Conservation (phyloP, 2,888 invertebrate genomes). For the Oeneis ivallda region DNA sequence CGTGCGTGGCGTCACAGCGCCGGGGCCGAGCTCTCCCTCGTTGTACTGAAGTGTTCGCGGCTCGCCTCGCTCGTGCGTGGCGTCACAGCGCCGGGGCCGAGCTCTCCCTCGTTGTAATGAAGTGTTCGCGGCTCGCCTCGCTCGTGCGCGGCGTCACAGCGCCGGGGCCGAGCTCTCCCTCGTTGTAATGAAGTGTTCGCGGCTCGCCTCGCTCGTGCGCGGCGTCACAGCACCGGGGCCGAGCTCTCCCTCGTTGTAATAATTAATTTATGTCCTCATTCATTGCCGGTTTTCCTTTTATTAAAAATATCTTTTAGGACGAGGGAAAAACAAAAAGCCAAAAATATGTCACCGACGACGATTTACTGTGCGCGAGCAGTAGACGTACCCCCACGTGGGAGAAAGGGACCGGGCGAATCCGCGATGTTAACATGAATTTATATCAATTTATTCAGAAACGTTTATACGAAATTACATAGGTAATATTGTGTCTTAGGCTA, state of each 20-base stretch:
- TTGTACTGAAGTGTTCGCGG: background rate
- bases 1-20: background rate
- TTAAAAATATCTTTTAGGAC: constrained; percentile 2
- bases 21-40: too few species aligned
- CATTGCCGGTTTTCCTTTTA: background rate
- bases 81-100: background rate
- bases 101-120: background rate
- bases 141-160: too few species aligned
- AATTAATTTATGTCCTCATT: constrained; percentile 1
- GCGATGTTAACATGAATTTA: background rate
- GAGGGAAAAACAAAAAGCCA: background rate
- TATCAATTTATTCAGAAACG: background rate
- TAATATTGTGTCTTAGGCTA: too few species aligned
- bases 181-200: background rate
- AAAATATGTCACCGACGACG: background rate
- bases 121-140: too few species aligned
- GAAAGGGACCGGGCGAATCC: background rate
- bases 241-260: background rate
- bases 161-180: too few species aligned
- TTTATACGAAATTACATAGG: too few species aligned
- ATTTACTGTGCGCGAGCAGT: background rate
- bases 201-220: background rate
- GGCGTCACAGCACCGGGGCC: background rate
- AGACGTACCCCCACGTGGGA: too few species aligned
- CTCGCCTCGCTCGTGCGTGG: background rate